A percentile compares a stretch with the other conserved stretches of the same genome.
Conservation (phyloP, 2,113 vertebrate genomes). For the Atlantisia rogersi region DNA sequence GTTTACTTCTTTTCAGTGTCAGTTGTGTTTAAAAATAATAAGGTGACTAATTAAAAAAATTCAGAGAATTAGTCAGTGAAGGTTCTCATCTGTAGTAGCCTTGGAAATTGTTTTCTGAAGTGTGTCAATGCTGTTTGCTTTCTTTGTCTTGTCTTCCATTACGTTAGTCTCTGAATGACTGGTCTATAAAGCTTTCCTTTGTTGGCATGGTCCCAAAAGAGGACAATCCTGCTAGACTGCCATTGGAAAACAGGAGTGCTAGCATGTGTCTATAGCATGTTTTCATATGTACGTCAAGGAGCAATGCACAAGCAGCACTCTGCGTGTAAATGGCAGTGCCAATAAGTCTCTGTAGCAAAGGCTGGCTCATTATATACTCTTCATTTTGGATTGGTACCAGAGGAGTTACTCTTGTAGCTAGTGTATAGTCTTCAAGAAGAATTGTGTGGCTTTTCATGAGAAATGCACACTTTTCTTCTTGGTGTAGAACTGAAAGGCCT, state of each 20-base stretch:
- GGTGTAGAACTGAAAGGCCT: background rate
- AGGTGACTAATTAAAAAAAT: background rate
- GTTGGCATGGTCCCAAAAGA: background rate
- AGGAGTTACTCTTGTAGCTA: background rate
- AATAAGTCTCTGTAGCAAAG: background rate
- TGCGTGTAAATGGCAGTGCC: background rate
- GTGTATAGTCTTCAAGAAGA: background rate
- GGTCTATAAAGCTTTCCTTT: background rate
- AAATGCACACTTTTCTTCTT: background rate
- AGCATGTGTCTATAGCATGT: rapidly evolving
- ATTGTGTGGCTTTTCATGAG: background rate
- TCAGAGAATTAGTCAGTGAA: background rate
- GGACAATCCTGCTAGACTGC: background rate
- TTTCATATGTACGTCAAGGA: rapidly evolving
- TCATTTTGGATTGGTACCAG: background rate
- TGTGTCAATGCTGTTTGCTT: background rate
- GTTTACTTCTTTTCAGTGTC: background rate
- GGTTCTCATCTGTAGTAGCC: background rate
- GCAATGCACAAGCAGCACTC: background rate
- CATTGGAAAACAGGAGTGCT: background rate
- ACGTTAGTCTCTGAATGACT: background rate
- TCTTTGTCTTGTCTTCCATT: background rate
- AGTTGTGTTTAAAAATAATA: background rate
- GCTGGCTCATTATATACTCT: background rate
- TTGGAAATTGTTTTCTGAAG: background rate